Base-by-base conservation (phyloP, 2,113 vertebrate species). In the Pluvialis apricaria region DNA sequence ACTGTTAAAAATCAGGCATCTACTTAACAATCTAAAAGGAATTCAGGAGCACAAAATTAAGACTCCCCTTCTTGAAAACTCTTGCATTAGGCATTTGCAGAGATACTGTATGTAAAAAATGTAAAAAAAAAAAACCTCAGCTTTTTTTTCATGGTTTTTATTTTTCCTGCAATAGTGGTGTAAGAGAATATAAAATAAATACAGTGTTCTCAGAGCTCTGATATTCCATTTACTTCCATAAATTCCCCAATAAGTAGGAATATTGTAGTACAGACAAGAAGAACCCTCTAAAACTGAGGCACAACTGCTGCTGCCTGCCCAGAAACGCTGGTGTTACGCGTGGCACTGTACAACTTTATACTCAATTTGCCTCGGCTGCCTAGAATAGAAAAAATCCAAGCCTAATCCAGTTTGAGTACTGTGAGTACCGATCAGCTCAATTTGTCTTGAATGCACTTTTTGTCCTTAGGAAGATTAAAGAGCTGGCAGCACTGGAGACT, bases 401-500 rank as follows among this genome's bases (percentile, higher is more conserved):
- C 15, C 29, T 83, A 51, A 83, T 65, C 61, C 51, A 55, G 25
- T 70, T 18, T 69, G 58, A 77, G 65, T 55, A 70, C 57, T 31
- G 81, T 7, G 32, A 93, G 71, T 54, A 80, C 68, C 45, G 54
- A 65, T 51, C 57, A 52, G 73, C 51, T 65, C 47, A 55, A 57
- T 70, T 72, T 71, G 31, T 84, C 95, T 75, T 93, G 66, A 94
- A 69, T 72, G 28, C 92, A 38, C 71, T 51, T 96, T 78, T 91
- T 92, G 68, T 92, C 51, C 29, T 86, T 78, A 51, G 68, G 22
- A 93, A 95, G 45, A 95, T 84, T 38, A 95, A 93, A 84, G 42
- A 86, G 16, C 45, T 45, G 38, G 45, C 83, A 58, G 55, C 36
- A 49, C 49, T 75, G 86, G 52, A 94, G 91, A 42, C 26, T 42